These are phyloP conservation scores for Rhynchomys soricoides DNA, from an alignment of 2,113 vertebrate species.

Conservation along the genomic window DNA sequence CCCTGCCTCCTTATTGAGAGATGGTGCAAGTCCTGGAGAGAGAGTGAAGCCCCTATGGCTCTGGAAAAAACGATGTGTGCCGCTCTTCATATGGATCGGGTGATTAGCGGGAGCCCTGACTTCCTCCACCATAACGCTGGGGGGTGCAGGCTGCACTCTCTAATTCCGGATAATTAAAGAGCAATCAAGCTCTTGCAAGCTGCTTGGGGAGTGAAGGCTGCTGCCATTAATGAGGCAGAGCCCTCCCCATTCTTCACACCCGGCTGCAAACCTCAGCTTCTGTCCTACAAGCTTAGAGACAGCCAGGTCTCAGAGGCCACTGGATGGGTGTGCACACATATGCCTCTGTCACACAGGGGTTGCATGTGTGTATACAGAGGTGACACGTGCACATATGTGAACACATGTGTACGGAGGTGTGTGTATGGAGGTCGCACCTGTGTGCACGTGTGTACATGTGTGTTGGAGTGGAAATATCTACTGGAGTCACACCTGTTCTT, in stretches of 20 bases:
- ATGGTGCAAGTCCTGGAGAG: neutral
- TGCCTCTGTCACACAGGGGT: accelerated
- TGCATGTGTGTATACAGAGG: accelerated
- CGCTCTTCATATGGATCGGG: slow-evolving; percentile 86
- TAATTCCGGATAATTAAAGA: slow-evolving; percentile 88
- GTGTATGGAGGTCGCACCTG: accelerated
- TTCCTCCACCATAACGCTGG: slow-evolving; percentile 80
- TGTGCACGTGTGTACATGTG: neutral
- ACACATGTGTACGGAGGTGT: neutral
- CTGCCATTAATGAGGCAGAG: slow-evolving; percentile 48
- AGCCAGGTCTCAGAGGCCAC: accelerated
- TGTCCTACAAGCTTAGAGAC: neutral
- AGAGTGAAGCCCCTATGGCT: slow-evolving; percentile 14
- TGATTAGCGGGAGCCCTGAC: slow-evolving; percentile 85
- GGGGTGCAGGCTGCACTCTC: slow-evolving; percentile 72
- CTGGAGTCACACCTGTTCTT: neutral
- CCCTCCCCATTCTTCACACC: slow-evolving; percentile 74
- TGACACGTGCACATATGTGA: neutral
- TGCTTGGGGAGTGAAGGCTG: slow-evolving; percentile 63
- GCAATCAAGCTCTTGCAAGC: slow-evolving; percentile 46
- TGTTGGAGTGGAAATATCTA: neutral
- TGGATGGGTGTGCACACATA: neutral
- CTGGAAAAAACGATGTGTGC: slow-evolving; percentile 79
- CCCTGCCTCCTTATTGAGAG: neutral
- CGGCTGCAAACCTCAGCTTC: neutral